Evolutionary conservation across 2,888 invertebrate species (phyloP).

Genomic region (Cheilosia impressa): DNA sequence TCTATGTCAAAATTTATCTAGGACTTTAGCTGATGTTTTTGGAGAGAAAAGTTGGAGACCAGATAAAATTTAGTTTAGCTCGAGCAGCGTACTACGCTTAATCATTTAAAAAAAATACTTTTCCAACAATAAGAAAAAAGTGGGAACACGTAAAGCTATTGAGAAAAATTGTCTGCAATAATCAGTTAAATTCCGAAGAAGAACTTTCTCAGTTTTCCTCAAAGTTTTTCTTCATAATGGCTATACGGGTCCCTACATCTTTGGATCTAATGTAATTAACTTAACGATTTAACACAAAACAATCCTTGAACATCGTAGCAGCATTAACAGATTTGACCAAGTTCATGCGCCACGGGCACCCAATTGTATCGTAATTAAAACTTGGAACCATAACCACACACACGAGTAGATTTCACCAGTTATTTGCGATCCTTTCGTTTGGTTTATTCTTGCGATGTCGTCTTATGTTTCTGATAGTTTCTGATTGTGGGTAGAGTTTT

Average conservation of each 20-base stretch:
- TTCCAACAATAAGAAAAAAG: no score
- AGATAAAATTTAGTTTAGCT: no score
- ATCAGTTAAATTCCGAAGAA: no score
- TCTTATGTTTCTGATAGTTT: not conserved
- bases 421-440: not conserved
- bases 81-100: no score
- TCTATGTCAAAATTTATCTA: no score
- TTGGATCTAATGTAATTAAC: not conserved
- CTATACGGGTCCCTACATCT: not conserved
- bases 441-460: not conserved
- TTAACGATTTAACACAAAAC: not conserved
- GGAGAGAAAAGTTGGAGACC: no score
- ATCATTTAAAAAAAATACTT: no score
- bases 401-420: not conserved
- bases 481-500: not conserved
- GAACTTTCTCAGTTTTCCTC: not conserved
- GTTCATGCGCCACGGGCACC: not conserved
- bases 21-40: no score
- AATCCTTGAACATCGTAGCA: not conserved
- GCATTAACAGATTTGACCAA: not conserved
- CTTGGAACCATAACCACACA: not conserved
- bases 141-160: no score
- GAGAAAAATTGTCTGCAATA: no score
- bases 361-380: constrained; percentile 1
- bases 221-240: not conserved